Base-by-base conservation (phyloP, 1,140 invertebrate species). In the Saccostrea cuccullata region DNA sequence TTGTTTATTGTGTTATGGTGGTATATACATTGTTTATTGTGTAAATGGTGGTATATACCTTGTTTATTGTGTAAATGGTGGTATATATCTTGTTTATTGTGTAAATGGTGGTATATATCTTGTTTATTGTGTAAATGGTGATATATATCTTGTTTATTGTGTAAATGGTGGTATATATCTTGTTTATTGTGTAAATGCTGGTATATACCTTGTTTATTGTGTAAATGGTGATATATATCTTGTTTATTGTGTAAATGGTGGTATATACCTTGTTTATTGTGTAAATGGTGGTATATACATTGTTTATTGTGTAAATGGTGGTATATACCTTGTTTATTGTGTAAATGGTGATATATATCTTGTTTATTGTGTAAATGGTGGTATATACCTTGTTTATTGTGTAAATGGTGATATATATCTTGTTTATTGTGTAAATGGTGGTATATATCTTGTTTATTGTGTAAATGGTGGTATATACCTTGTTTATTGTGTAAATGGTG, bases 31-130 rank as follows among this genome's bases (percentile, higher is more conserved):
- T 96, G 92, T 97, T 97, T 55, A 98, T 96, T 26, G 98, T 97
- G 93, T 96, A 98, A 26, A 97, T 97, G 15, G 97, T 97, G 0
- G 97, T 97, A n/a, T n/a, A n/a, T n/a, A n/a, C n/a, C n/a, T n/a
- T n/a, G n/a, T n/a, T n/a, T n/a, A 47, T 11, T 47, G 47, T 67
- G 60, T 64, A n/a, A 20, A n/a, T 12, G 60, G 12, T 0, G n/a
- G n/a, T 30, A 70, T 56, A 87, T 85, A 92, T 93, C 93, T 98
- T 96, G 92, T 97, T 97, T 55, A 98, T 96, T 26, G 98, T 97
- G 93, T 96, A 98, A 26, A 97, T 97, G 15, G 97, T 97, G 0
- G 97, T 97, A n/a, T n/a, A n/a, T n/a, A n/a, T n/a, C n/a, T n/a
- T n/a, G n/a, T n/a, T n/a, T n/a, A 47, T 11, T 47, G 47, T 67